A percentile compares a stretch with the other conserved stretches of the same genome.
phyloP scores from a whole-genome alignment of 2,113 vertebrate genomes.

The Aegotheles bennettii region DNA sequence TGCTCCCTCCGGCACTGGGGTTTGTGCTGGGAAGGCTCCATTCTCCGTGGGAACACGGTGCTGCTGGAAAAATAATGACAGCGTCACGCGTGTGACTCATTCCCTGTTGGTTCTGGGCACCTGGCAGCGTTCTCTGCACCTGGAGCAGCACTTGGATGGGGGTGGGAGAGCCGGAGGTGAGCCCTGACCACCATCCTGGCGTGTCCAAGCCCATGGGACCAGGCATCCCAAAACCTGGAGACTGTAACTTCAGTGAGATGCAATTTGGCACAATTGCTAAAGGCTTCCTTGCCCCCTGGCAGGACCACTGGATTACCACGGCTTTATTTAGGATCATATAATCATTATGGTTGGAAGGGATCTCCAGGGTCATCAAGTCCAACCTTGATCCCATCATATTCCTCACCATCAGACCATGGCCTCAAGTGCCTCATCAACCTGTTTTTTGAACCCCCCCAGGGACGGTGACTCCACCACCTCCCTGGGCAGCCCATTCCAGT shows the following conservation, averaged over 20 bases:
- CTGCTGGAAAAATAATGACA: background rate
- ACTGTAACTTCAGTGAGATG: accelerated
- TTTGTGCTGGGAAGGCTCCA: background rate
- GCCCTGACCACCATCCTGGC: background rate
- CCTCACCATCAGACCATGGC: no score
- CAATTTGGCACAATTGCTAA: no score
- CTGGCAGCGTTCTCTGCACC: background rate
- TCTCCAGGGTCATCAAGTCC: no score
- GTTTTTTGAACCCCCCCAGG: no score
- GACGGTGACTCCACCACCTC: no score
- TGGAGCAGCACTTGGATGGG: accelerated
- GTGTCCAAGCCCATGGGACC: background rate
- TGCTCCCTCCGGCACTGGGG: background rate
- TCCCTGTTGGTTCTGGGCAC: background rate
- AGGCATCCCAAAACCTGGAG: background rate
- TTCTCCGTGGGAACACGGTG: accelerated
- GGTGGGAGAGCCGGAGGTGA: background rate
- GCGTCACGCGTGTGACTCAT: accelerated
- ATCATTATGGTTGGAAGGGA: no score
- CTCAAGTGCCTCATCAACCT: no score
- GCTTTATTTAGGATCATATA: no score
- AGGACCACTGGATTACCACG: no score
- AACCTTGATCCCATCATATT: no score
- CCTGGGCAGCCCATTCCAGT: no score
- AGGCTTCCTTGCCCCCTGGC: no score